Base-by-base conservation (phyloP, 2,113 vertebrate genomes). In the Azemiops feae region DNA sequence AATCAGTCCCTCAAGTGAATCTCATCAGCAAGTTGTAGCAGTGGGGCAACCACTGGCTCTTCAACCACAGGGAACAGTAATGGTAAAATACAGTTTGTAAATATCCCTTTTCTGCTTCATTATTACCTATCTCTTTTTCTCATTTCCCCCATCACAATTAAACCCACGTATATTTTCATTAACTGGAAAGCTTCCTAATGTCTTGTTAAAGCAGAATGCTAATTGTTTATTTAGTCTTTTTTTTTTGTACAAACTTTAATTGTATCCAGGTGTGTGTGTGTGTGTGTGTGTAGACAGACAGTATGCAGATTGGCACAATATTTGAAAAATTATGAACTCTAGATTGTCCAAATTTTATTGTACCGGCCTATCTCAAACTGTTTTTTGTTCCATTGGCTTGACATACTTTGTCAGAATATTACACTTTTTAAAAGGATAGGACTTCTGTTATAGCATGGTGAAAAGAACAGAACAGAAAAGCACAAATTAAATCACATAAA, bases 1-100 rank as follows among this genome's bases (percentile, higher is more conserved):
- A 96, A 99, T 99, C 97, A 99, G 99, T 97, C 99, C 99, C 39
- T 99, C 99, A 88, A 99, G 99, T 89, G 99, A 99, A 69, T 99
- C 99, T 95, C 99, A 99, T 95, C 99, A 99, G 97, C 99, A 99
- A 96, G 99, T 99, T 96, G 99, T 99, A 94, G 99, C 99, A 85
- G 99, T 99, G 81, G 99, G 99, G 47, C 99, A 99, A 30, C 99
- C 99, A 0, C 98, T 99, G 91, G 98, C 98, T 52, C 97, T 98
- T 45, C 99, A 99, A 95, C 98, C 99, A 54, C 99, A 99, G 95
- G 99, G 99, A 95, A 99, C 99, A 43, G 99, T 99, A 89, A 99
- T 99, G 99, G 99, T 99, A 97, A 98, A 97, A 87, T 57, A 92
- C 47, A 55, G 10, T 92, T 95, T 89, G 55, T 88, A 60, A 95